These are phyloP conservation scores for Drosophila orosa DNA, from an alignment of 1,140 invertebrate genomes.

Conservation along the genomic window DNA sequence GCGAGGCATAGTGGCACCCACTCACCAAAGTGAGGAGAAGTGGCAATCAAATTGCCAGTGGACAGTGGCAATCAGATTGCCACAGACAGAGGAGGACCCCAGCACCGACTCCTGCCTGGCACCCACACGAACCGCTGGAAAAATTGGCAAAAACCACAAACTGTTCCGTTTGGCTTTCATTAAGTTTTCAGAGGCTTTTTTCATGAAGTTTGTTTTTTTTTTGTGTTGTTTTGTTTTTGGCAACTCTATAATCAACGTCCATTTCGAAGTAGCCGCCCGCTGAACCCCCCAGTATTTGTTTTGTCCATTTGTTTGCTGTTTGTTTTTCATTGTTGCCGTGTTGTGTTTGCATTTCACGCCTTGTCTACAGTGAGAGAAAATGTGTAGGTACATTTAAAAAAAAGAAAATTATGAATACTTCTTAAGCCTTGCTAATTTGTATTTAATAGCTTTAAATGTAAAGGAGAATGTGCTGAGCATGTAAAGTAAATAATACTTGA, in stretches of 20 bases:
- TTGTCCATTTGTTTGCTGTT: slow-evolving; percentile 30
- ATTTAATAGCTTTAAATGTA: not conserved
- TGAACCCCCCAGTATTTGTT: slow-evolving; percentile 7
- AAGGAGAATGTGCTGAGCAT: too few species aligned
- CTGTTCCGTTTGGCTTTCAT: slow-evolving; percentile 68
- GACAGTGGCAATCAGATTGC: slow-evolving; percentile 74
- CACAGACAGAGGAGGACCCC: slow-evolving; percentile 43
- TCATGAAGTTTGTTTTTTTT: not conserved
- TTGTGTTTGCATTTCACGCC: slow-evolving; percentile 75
- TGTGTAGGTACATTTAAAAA: fast-evolving
- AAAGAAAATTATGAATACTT: not conserved
- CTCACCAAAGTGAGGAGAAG: slow-evolving; percentile 17
- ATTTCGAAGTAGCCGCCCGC: slow-evolving; percentile 28
- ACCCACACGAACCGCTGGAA: slow-evolving; percentile 28
- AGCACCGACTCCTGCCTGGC: slow-evolving; percentile 14
- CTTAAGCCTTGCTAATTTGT: too few species aligned
- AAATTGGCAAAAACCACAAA: slow-evolving; percentile 52
- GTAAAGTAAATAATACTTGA: too few species aligned
- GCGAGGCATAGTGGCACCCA: slow-evolving; percentile 24
- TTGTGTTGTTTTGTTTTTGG: slow-evolving; percentile 9
- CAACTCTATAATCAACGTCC: slow-evolving; percentile 74
- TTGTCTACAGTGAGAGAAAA: slow-evolving; percentile 1
- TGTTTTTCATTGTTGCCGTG: slow-evolving; percentile 29
- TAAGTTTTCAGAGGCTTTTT: slow-evolving; percentile 64
- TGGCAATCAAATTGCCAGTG: slow-evolving; percentile 45